Evolutionary conservation across 1,140 invertebrate species (phyloP).

Genomic region (Heliconius nattereri): DNA sequence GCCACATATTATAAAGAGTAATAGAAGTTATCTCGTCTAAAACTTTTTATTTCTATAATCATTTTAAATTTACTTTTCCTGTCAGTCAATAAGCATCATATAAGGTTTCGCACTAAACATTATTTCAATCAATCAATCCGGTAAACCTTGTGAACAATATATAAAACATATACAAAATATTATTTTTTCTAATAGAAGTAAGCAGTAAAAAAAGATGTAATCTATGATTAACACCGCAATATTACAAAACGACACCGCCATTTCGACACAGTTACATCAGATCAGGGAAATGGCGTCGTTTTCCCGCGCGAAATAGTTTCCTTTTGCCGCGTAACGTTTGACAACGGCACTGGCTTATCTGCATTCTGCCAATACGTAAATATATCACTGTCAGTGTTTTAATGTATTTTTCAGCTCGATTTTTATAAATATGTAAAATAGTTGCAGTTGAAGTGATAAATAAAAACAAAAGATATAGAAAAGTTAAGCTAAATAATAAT

Average conservation of each 20-base stretch:
- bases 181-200: background rate
- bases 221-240: constrained; percentile 13
- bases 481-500: background rate
- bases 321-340: constrained; percentile 21
- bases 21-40: too few relatives aligned
- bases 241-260: constrained; percentile 16
- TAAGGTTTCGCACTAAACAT: too few relatives aligned
- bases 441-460: background rate
- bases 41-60: too few relatives aligned
- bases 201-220: background rate
- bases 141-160: too few relatives aligned
- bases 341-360: constrained; percentile 21
- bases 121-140: too few relatives aligned
- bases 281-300: constrained; percentile 44
- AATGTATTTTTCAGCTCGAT: background rate
- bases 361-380: constrained; percentile 26
- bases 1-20: too few relatives aligned
- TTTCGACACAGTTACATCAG: constrained; percentile 35
- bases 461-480: background rate
- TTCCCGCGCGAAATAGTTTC: constrained; percentile 42
- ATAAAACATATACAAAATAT: too few relatives aligned
- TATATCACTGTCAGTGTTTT: constrained; percentile 11
- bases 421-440: background rate
- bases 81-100: too few relatives aligned
- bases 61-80: too few relatives aligned